Evolutionary conservation across 2,797 vertebrate genomes (phyloP).

Genomic region (Lepus townsendii): DNA sequence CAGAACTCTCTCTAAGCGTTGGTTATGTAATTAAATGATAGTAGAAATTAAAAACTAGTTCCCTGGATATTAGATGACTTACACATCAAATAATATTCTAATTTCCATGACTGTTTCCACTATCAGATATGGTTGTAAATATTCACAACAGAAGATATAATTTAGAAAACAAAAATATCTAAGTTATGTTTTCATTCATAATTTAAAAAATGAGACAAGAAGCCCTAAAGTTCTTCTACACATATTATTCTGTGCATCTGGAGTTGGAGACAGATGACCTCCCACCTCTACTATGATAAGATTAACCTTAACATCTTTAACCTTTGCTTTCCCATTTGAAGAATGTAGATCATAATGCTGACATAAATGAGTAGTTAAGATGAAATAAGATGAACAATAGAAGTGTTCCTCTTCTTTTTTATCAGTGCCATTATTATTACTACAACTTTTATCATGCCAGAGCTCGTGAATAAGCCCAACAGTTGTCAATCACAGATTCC

Average conservation of each 20-base stretch:
- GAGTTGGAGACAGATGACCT: neutral
- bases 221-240: neutral
- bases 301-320: neutral
- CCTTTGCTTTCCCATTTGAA: neutral
- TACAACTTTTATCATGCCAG: neutral
- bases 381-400: neutral
- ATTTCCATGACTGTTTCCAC: neutral
- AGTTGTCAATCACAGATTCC: neutral
- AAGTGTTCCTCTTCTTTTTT: neutral
- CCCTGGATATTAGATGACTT: neutral
- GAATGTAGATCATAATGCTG: neutral
- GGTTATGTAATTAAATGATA: neutral
- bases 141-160: constrained; percentile 36
- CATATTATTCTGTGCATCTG: neutral
- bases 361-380: neutral
- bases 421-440: neutral
- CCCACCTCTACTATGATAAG: neutral
- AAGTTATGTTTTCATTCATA: neutral
- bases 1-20: neutral
- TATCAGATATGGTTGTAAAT: neutral
- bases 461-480: neutral
- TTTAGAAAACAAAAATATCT: constrained; percentile 43
- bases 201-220: neutral
- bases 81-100: neutral
- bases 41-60: neutral